Percentiles rank a stretch among this genome's conserved stretches.
Evolutionary conservation across 1,140 invertebrate genomes (phyloP).

Genomic region (Camponotus vicinus): DNA sequence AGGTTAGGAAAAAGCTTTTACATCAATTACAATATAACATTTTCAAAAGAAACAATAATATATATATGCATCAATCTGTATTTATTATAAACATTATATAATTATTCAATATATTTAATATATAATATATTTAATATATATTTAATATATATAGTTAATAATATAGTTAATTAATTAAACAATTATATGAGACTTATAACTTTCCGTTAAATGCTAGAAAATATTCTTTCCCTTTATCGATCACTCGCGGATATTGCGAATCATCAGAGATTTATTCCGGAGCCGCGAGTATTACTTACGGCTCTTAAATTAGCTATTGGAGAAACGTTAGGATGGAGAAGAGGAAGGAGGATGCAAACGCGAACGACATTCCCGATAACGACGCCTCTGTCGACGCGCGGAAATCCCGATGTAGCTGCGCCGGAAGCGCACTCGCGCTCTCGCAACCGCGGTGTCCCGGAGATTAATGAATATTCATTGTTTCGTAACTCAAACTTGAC

Average conservation of each 20-base stretch:
- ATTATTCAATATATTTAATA: background rate
- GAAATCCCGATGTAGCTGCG: constrained; percentile 60
- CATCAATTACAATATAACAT: background rate
- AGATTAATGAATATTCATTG: constrained; percentile 85
- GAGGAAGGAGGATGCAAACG: constrained; percentile 42
- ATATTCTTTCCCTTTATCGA: constrained; percentile 19
- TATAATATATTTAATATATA: background rate
- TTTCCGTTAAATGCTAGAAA: constrained; percentile 2
- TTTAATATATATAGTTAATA: too few species aligned
- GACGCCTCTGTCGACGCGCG: constrained; percentile 52
- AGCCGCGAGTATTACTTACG: constrained; percentile 24
- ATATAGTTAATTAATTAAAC: constrained; percentile 4
- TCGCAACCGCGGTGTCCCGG: constrained; percentile 70
- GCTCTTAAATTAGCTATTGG: constrained; percentile 58
- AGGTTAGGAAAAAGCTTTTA: constrained; percentile 38
- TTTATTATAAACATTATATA: background rate
- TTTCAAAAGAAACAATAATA: background rate
- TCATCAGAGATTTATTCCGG: constrained; percentile 41
- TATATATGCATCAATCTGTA: background rate
- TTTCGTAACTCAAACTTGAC: constrained; percentile 82
- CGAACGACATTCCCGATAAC: constrained; percentile 60
- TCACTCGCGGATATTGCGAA: constrained; percentile 26
- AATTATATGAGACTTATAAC: background rate
- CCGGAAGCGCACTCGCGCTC: constrained; percentile 58
- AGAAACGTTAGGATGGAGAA: constrained; percentile 22